Base-by-base conservation (phyloP, 2,888 invertebrate genomes). In the Dynastes grantii region DNA sequence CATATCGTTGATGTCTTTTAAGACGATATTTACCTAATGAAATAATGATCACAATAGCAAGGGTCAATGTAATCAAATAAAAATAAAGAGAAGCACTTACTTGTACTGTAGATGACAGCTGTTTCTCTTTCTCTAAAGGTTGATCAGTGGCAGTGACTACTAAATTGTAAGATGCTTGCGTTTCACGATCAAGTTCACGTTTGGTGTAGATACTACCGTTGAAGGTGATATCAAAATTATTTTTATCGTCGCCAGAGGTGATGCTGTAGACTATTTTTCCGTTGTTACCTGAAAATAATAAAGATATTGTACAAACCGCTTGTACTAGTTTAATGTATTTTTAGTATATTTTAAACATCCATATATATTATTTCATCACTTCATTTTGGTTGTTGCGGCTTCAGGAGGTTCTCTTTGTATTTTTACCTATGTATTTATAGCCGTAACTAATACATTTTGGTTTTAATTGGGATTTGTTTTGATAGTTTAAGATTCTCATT, bases 1-100 rank as follows among this genome's bases (percentile, higher is more conserved):
- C 92, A 96, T 95, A 88, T 98, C 98, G 90, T 98, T 98, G 81
- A 97, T 95, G 89, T 98, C 98, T 87, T 95, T 94, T 76, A 98
- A 90, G 81, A 94, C 93, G 82, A 98, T 94, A 73, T 94, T 95
- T 78, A 97, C 97, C 97, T 97, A 11, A 71, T 80, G 78, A 16
- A 58, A n/a, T 53, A 11, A 32, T 55, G 55, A 0, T 22, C 22
- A 77, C n/a, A 53, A 70, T 45, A 45, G 58, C 37, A 27, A 58
- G 37, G 27, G 68, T 16, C 22, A 49, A 49, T 29, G 6, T 32
- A 22, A 16, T 22, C n/a, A 5, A 37, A 5, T 37, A 37, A 2
- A 37, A 37, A 37, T 5, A 37, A 58, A 53, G n/a, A 53, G n/a
- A 8, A 58, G 2, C n/a, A 84, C 85, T 85, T 85, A 95, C 96